Conservation (phyloP, 92 coral and sea anemone species). For the Desmophyllum pertusum region DNA sequence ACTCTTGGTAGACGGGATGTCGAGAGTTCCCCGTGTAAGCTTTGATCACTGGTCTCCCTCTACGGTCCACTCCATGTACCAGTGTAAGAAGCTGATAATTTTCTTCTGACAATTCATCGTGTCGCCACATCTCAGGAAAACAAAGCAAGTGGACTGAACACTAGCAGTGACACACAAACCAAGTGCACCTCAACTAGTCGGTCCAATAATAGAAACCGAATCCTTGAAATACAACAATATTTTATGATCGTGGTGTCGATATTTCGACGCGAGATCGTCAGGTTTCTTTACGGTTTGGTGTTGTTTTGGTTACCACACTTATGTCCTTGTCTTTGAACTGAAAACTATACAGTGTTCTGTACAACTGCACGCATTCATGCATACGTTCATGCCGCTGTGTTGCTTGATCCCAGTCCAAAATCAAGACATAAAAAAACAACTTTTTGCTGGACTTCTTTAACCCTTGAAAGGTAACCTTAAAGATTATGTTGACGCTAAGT, state of each 20-base stretch:
- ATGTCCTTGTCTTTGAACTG: not conserved
- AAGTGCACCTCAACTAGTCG: not conserved
- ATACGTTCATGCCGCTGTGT: not conserved
- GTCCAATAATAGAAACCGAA: not conserved
- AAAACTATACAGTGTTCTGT: not conserved
- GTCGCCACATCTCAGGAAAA: conserved; percentile 18
- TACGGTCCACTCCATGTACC: conserved; percentile 32
- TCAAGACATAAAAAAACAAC: too few relatives aligned
- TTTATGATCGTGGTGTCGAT: not conserved
- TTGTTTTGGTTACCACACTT: not conserved
- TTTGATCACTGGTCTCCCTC: conserved; percentile 23
- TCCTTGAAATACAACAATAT: not conserved
- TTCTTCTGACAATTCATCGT: not conserved
- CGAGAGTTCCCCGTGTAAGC: conserved; percentile 24
- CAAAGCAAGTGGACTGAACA: not conserved
- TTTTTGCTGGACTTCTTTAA: not conserved
- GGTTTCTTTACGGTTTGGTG: not conserved
- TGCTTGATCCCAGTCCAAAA: too few relatives aligned
- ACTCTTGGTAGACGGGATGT: conserved; percentile 15
- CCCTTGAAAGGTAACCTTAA: not conserved
- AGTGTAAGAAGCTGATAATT: conserved; percentile 34
- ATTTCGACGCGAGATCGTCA: not conserved
- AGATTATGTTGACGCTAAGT: conserved; percentile 10
- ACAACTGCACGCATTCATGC: not conserved
- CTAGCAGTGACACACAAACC: too few relatives aligned